Evolutionary conservation across 2,888 invertebrate genomes (phyloP).

Genomic region (Ctena decussata): DNA sequence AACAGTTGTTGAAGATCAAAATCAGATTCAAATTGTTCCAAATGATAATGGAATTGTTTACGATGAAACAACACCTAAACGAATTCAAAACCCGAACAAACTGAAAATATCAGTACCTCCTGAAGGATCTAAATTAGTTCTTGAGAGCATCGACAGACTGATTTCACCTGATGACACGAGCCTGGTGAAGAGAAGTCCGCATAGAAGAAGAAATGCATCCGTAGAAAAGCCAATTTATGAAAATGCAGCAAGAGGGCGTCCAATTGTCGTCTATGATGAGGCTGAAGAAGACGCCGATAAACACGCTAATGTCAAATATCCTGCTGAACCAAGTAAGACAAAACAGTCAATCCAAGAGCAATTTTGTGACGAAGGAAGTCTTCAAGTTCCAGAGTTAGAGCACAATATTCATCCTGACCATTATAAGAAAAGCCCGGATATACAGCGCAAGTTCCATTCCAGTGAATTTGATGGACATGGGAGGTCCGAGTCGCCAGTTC

Average conservation of each 20-base stretch:
- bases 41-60: constrained; percentile 45
- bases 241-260: not conserved
- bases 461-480: not conserved
- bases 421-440: not conserved
- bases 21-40: no score
- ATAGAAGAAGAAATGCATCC: not conserved
- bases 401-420: not conserved
- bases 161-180: constrained; percentile 50
- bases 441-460: not conserved
- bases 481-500: not conserved
- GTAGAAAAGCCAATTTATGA: not conserved
- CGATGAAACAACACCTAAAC: constrained; percentile 67
- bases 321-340: not conserved
- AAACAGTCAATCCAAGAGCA: not conserved
- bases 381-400: not conserved
- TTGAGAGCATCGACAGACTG: constrained; percentile 41
- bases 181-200: not conserved
- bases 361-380: not conserved
- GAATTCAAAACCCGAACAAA: constrained; percentile 52
- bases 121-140: constrained; percentile 18
- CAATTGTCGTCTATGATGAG: not conserved
- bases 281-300: not conserved
- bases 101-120: constrained; percentile 18
- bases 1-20: not conserved
- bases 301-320: not conserved